Percentiles rank a stretch among this genome's conserved stretches.
Evolutionary conservation across 1,140 invertebrate genomes (phyloP).

Genomic region (Nomia melanderi): DNA sequence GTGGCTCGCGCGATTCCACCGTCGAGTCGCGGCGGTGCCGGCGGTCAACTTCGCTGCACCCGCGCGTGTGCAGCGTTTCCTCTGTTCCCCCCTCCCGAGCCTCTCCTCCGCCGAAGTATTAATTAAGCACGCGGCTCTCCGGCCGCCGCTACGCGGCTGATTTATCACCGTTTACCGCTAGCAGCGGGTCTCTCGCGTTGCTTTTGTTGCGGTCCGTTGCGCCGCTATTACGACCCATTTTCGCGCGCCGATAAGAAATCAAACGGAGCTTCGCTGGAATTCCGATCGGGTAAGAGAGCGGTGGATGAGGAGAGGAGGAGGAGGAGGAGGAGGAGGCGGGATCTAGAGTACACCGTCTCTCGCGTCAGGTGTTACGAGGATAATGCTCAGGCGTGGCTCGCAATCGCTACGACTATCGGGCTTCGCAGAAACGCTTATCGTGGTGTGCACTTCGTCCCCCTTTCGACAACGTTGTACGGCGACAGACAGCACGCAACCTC

Average conservation of each 20-base stretch:
- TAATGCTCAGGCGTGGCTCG: background rate
- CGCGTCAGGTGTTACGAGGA: constrained; percentile 8
- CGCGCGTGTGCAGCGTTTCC: background rate
- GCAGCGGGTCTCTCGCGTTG: constrained; percentile 22
- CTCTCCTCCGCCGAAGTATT: constrained; percentile 43
- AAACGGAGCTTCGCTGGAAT: background rate
- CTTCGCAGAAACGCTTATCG: constrained; percentile 7
- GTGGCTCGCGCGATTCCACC: constrained; percentile 15
- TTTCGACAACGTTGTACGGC: no score
- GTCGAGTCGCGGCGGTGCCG: background rate
- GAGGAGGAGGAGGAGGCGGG: no score
- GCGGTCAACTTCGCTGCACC: constrained; percentile 16
- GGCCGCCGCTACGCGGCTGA: constrained; percentile 22
- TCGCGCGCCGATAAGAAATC: constrained; percentile 26
- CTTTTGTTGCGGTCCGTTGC: constrained; percentile 30
- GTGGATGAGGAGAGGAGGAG: no score
- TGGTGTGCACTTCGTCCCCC: background rate
- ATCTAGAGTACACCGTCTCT: no score
- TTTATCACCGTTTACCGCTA: constrained; percentile 51
- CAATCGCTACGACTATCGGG: background rate
- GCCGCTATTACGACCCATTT: constrained; percentile 37
- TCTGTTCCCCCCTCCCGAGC: no score
- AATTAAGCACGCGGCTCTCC: constrained; percentile 41
- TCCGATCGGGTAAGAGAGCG: background rate
- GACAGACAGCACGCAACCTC: background rate